These are phyloP conservation scores for Drosophila seguyi DNA, from an alignment of 1,140 invertebrate species.

Conservation along the genomic window DNA sequence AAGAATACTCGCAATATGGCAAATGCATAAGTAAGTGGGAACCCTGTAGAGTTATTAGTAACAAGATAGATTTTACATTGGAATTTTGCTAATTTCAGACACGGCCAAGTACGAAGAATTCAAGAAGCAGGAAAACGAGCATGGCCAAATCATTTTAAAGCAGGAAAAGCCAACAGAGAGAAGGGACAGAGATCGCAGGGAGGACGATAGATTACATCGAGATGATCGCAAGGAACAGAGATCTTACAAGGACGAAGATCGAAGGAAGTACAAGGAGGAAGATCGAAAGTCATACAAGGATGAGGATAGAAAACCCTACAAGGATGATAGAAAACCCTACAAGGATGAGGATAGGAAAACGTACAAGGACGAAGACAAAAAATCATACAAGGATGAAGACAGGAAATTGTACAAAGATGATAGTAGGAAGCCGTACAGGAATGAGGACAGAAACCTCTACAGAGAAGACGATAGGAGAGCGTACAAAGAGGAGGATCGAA, in stretches of 20 bases:
- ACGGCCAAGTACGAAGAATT: constrained; percentile 89
- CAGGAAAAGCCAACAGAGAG: constrained; percentile 41
- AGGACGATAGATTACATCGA: constrained; percentile 30
- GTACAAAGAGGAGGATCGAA: constrained; percentile 38
- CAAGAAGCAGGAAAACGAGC: constrained; percentile 86
- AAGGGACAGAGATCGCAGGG: constrained; percentile 26
- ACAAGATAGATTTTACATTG: neutral
- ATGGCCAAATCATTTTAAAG: constrained; percentile 76
- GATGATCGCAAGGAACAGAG: constrained; percentile 25
- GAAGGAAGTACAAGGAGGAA: constrained; percentile 27
- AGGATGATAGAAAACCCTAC: neutral
- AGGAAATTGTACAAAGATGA: constrained; percentile 29
- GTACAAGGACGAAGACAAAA: neutral
- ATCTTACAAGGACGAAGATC: constrained; percentile 24
- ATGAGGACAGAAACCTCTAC: constrained; percentile 6
- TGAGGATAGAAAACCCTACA: constrained; percentile 1
- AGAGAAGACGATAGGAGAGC: constrained; percentile 32
- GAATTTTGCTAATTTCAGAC: constrained; percentile 86
- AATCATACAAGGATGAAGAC: constrained; percentile 1
- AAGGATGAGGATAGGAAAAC: constrained; percentile 7
- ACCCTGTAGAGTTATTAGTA: no score
- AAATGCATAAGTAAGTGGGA: constrained; percentile 91
- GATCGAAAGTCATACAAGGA: constrained; percentile 40
- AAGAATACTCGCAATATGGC: constrained; percentile 92
- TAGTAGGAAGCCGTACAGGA: constrained; percentile 14